phyloP scores from a whole-genome alignment of 2,797 vertebrate genomes.

The Eupleurogrammus muticus region DNA sequence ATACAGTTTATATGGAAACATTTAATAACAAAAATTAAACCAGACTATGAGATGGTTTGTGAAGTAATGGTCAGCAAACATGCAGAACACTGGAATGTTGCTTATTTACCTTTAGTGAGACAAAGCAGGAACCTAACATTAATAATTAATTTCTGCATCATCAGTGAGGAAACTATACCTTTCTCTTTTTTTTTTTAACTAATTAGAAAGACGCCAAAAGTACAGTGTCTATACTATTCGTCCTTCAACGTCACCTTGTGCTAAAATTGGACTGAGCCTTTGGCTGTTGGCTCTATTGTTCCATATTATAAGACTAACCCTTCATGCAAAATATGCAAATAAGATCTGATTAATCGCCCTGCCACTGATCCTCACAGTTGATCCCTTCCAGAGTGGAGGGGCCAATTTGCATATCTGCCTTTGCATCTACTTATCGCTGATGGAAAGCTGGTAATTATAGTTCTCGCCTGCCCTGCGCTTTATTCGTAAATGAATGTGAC shows the following conservation, averaged over 20 bases:
- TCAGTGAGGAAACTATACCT: no score
- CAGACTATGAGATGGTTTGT: no score
- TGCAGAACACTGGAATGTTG: no score
- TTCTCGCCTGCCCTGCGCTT: conserved; percentile 36
- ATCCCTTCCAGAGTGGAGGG: conserved; percentile 62
- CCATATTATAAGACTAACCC: conserved; percentile 33
- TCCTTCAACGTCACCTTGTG: conserved; percentile 9
- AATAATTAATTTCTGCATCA: no score
- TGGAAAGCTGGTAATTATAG: conserved; percentile 66
- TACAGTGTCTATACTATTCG: neutral
- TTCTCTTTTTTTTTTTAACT: no score
- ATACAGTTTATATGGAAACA: no score
- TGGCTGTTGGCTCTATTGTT: conserved; percentile 23
- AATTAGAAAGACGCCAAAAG: neutral
- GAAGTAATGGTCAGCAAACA: no score
- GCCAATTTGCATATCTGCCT: conserved; percentile 74
- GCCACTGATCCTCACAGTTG: conserved; percentile 68
- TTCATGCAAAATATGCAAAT: conserved; percentile 67
- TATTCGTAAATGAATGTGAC: conserved; percentile 61
- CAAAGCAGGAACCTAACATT: no score
- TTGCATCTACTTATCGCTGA: conserved; percentile 64
- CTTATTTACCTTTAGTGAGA: no score
- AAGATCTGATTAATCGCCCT: conserved; percentile 59
- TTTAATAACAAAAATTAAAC: no score
- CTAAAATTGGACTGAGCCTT: conserved; percentile 26